Evolutionary conservation across 2,797 vertebrate species (phyloP), one percentile per base, ranked within the genome.

Genomic region (Morus bassanus): DNA sequence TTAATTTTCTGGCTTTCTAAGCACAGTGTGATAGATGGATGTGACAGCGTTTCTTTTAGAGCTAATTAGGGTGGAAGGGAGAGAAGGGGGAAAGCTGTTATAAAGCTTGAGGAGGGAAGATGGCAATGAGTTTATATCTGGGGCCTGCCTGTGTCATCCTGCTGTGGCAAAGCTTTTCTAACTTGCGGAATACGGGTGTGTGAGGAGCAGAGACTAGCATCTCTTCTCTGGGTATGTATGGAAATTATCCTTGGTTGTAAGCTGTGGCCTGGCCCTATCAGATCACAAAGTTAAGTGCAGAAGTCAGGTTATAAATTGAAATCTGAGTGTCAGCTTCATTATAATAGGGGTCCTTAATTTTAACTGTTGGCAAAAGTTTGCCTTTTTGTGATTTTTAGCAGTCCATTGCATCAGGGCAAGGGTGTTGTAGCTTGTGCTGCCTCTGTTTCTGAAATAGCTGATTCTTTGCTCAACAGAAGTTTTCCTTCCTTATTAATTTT

Each of bases 91-190:
- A 35, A 65, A 56, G n/a, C 21, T 37, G n/a, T 39, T 41, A 0
- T 46, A 4, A 64, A 69, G 13, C 25, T 14, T 23, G 54, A 65
- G 83, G 17, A 33, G 28, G 8, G 48, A 8, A 18, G 68, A 41
- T 33, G 61, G 23, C 25, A 13, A 0, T 10, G 69, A 18, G 16
- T 24, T 60, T 33, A 1, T 68, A 0, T 2, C 33, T 24, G 46
- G 30, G 50, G 14, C 31, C 24, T 70, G 37, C 13, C 31, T 50
- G 60, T 21, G 27, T 24, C 8, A 0, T 48, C 39, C 37, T 43
- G 37, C 57, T 35, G 64, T 17, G 56, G 43, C 37, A 37, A 10
- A 73, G 67, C 25, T 72, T 48, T 41, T 13, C 28, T 11, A 0
- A 6, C 19, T 37, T 9, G 41, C 12, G 48, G 31, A 33, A 2